Base-by-base conservation (phyloP, 2,113 vertebrate genomes). In the Phrynocephalus versicolor region DNA sequence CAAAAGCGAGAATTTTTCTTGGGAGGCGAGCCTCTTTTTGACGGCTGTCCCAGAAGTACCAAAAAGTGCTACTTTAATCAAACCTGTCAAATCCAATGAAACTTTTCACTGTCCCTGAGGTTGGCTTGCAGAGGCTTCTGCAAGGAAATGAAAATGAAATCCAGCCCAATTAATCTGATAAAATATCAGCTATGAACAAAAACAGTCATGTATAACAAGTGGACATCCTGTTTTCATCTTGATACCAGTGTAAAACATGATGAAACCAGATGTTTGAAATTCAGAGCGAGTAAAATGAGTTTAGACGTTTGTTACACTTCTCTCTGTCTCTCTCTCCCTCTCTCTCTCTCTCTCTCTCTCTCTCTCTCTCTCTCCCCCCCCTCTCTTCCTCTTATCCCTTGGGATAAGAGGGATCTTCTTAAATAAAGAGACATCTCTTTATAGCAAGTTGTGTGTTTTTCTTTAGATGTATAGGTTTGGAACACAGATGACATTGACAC, bases 141-240 rank as follows among this genome's bases (percentile, higher is more conserved):
- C 27, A 91, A 87, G 23, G 76, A 76, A 70, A 85, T 88, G 87
- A 87, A 88, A 89, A 86, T 84, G 69, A 90, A 27, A 65, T 9
- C 35, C n/a, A 88, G 88, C 62, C 88, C 64, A 21, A 79, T 58
- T 77, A 33, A 82, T 88, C 85, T 45, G 62, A 62, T 23, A 30
- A 79, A 77, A 65, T 77, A 23, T 55, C 18, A 30, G 13, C 30
- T 33, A 57, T 21, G 55, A 37, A 89, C 77, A 81, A 80, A 51
- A 51, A 86, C 6, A 14, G 62, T 73, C 87, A 85, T 33, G 72
- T 71, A 67, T 88, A 60, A 76, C 67, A 60, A 19, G 18, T 33
- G 65, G n/a, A 45, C 23, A 65, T n/a, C 23, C 70, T 3, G 30
- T 74, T 55, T 39, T n/a, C 51, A 73, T n/a, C 3, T 23, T 2